Base-by-base conservation (phyloP, 1,140 invertebrate genomes). In the Episyrphus balteatus region DNA sequence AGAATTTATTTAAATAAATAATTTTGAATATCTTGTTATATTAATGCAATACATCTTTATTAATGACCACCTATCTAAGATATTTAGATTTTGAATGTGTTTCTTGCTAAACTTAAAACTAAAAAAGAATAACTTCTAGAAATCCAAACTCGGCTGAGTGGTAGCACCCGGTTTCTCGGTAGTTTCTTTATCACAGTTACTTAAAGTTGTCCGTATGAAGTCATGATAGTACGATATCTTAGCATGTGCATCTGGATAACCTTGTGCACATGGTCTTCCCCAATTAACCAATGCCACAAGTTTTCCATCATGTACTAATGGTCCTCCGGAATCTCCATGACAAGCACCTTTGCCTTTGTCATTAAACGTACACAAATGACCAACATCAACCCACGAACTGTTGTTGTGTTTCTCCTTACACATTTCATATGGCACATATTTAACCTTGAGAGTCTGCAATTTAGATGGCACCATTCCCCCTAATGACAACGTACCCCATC, bases 341-440 rank as follows among this genome's bases (percentile, higher is more conserved):
- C 77, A 79, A 12, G 75, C 75, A 3, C 77, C 78, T 52, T 78
- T 68, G 9, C 76, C 77, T 30, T 53, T 52, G 51, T 73, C 75
- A 2, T 77, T 80, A 19, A 77, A 68, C 0, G 79, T 79, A 52
- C 79, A 82, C 19, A 81, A 74, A 51, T 80, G 75, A 6, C 65
- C 62, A 2, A 61, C 52, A 33, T 65, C 66, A 33, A 66, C 61
- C 9, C 60, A 62, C 7, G 47, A 48, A 46, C 57, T 61, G 30
- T 68, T 61, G 17, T 55, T 55, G 8, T 64, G 58, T 8, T 52
- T 54, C 2, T 48, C 54, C 0, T 61, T 63, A 17, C 68, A 70
- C 37, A 66, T 52, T 13, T 59, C 55, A 31, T 50, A 59, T 19
- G 55, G 54, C 8, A 70, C 61, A 19, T 55, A 58, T 7, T 50